A percentile compares a stretch with the other conserved stretches of the same genome.
Evolutionary conservation across 2,113 vertebrate genomes (phyloP).

Genomic region (Oxygymnocypris stewartii): DNA sequence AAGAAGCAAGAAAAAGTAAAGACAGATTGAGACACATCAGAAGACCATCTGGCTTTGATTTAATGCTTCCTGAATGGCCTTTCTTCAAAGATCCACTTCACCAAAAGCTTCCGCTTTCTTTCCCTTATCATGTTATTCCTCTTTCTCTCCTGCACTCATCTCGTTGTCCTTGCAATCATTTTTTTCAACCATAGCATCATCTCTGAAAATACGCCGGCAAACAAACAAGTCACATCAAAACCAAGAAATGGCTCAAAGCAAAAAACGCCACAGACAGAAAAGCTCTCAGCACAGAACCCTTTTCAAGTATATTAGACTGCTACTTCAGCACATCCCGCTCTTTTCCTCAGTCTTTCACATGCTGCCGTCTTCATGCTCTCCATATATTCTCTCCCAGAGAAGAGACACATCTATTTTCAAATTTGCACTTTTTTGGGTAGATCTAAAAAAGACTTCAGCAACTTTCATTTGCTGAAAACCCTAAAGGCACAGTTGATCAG

Average conservation of each 20-base stretch:
- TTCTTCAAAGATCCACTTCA: constrained; percentile 11
- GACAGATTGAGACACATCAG: not conserved
- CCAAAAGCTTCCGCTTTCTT: not conserved
- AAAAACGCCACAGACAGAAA: not conserved
- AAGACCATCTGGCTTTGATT: not conserved
- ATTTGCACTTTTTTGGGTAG: constrained; percentile 12
- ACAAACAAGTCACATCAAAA: constrained; percentile 39
- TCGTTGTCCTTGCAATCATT: not conserved
- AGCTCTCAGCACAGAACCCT: constrained; percentile 4
- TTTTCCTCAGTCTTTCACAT: not conserved
- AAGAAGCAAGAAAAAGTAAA: not conserved
- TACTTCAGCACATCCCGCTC: not conserved
- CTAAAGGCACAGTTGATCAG: constrained; percentile 27
- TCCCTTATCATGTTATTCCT: not conserved
- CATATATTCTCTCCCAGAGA: not conserved
- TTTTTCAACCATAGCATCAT: not conserved
- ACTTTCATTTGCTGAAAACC: constrained; percentile 8
- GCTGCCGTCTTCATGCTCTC: not conserved
- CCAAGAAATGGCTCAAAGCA: constrained; percentile 12
- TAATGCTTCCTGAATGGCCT: constrained; percentile 1
- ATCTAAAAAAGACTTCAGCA: constrained; percentile 20
- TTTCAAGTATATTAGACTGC: constrained; percentile 28
- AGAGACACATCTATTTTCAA: not conserved
- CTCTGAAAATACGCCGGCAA: not conserved
- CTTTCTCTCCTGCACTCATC: not conserved